Evolutionary conservation across 2,888 invertebrate species (phyloP).

Genomic region (Corythucha ciliata): DNA sequence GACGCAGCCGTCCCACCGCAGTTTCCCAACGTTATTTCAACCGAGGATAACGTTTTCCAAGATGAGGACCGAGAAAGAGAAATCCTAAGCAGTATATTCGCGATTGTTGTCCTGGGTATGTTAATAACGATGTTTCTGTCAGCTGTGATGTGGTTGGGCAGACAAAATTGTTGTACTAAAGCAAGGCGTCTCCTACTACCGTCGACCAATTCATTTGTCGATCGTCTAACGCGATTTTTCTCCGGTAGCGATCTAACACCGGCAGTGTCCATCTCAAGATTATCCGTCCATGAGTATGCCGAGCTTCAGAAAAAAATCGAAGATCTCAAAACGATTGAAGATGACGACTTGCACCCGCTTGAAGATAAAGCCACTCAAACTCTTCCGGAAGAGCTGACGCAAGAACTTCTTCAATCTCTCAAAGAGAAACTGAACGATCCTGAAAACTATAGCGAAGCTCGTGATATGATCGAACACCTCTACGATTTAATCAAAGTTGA

Average conservation of each 20-base stretch:
- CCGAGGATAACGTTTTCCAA: conserved; percentile 29
- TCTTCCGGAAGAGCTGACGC: conserved; percentile 63
- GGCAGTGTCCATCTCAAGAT: conserved; percentile 51
- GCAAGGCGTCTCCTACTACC: conserved; percentile 33
- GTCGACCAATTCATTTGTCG: conserved; percentile 31
- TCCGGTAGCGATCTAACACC: conserved; percentile 26
- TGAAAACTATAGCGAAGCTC: conserved; percentile 60
- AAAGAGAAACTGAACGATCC: conserved; percentile 61
- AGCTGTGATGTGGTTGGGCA: conserved; percentile 50
- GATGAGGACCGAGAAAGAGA: conserved; percentile 35
- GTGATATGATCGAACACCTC: conserved; percentile 66
- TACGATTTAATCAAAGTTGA: conserved; percentile 65
- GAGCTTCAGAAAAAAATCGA: conserved; percentile 46
- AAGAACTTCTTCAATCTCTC: conserved; percentile 59
- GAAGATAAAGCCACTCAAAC: conserved; percentile 61
- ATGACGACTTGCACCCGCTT: conserved; percentile 41
- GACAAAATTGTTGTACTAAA: conserved; percentile 47
- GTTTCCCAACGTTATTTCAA: conserved; percentile 29
- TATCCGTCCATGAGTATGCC: conserved; percentile 54
- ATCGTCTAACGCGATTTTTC: conserved; percentile 27
- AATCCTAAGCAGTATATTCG: conserved; percentile 46
- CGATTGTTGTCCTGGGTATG: conserved; percentile 47
- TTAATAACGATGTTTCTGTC: conserved; percentile 48
- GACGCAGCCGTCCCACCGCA: conserved; percentile 44
- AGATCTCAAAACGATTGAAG: conserved; percentile 30